Evolutionary conservation across 2,888 invertebrate species (phyloP).

Genomic region (Brachylomia viminalis): DNA sequence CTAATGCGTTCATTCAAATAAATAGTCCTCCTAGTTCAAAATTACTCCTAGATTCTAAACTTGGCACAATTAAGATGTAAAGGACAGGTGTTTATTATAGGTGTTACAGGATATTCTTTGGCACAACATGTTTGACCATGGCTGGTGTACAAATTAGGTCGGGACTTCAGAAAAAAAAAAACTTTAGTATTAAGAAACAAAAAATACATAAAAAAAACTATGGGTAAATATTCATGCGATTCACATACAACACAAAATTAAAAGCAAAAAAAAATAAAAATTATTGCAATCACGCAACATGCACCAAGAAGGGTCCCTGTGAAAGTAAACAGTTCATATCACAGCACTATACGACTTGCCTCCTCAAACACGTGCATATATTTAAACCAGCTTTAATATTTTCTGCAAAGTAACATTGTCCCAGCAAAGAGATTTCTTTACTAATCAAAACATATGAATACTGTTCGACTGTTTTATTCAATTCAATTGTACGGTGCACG

Average conservation of each 20-base stretch:
- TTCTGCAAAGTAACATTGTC: slow-evolving; percentile 58
- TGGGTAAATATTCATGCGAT: too few relatives aligned
- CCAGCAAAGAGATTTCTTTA: slow-evolving; percentile 61
- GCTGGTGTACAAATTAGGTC: too few relatives aligned
- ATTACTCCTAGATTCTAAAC: neutral
- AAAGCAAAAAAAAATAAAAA: too few relatives aligned
- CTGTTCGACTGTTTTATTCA: slow-evolving; percentile 74
- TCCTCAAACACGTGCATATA: slow-evolving; percentile 45
- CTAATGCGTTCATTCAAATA: neutral
- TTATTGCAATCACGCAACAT: neutral
- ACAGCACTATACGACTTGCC: slow-evolving; percentile 33
- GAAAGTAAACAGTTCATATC: slow-evolving; percentile 38
- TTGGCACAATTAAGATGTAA: neutral
- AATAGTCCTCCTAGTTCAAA: too few relatives aligned
- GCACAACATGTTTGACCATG: too few relatives aligned
- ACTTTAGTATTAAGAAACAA: too few relatives aligned
- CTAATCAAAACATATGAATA: slow-evolving; percentile 72
- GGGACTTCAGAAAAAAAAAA: too few relatives aligned
- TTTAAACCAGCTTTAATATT: slow-evolving; percentile 54
- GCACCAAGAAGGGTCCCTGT: slow-evolving; percentile 2
- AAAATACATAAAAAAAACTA: too few relatives aligned
- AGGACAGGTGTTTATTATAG: too few relatives aligned
- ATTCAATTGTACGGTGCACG: slow-evolving; percentile 71
- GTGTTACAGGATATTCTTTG: too few relatives aligned
- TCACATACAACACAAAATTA: too few relatives aligned